phyloP scores from a whole-genome alignment of 2,113 vertebrate species.

The Hiodon tergisus region DNA sequence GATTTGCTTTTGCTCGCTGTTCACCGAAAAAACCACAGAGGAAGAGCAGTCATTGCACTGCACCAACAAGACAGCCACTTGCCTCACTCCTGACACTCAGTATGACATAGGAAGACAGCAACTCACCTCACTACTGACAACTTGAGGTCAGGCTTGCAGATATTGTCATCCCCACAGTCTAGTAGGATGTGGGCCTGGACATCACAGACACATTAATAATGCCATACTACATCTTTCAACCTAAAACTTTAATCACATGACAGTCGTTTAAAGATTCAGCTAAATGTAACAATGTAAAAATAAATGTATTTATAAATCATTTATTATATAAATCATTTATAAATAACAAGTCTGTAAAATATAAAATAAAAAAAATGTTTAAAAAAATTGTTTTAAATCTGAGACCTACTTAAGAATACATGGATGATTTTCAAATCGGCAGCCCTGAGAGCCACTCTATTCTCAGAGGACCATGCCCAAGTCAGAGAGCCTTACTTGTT shows the following conservation, averaged over 20 bases:
- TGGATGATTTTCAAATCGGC: too few species aligned
- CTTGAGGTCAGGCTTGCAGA: conserved; percentile 73
- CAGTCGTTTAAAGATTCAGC: neutral
- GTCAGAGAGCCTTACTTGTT: conserved; percentile 56
- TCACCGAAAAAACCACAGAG: neutral
- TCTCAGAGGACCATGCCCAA: too few species aligned
- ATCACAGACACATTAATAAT: neutral
- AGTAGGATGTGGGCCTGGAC: conserved; percentile 70
- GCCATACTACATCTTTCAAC: neutral
- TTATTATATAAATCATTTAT: too few species aligned
- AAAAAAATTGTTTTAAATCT: too few species aligned
- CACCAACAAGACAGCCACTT: conserved; percentile 7
- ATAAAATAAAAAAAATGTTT: too few species aligned
- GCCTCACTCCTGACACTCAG: conserved; percentile 64
- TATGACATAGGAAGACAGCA: too few species aligned
- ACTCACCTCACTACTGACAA: conserved; percentile 68
- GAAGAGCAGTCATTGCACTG: neutral
- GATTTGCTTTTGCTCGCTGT: conserved; percentile 71
- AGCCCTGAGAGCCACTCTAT: too few species aligned
- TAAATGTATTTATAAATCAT: too few species aligned
- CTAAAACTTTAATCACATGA: neutral
- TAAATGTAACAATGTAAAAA: too few species aligned
- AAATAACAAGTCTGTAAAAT: too few species aligned
- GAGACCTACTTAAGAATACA: too few species aligned
- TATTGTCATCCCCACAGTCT: conserved; percentile 76